Percentiles rank a stretch among this genome's conserved stretches.
Evolutionary conservation across 2,888 invertebrate species (phyloP).

Genomic region (Ophion costatus): DNA sequence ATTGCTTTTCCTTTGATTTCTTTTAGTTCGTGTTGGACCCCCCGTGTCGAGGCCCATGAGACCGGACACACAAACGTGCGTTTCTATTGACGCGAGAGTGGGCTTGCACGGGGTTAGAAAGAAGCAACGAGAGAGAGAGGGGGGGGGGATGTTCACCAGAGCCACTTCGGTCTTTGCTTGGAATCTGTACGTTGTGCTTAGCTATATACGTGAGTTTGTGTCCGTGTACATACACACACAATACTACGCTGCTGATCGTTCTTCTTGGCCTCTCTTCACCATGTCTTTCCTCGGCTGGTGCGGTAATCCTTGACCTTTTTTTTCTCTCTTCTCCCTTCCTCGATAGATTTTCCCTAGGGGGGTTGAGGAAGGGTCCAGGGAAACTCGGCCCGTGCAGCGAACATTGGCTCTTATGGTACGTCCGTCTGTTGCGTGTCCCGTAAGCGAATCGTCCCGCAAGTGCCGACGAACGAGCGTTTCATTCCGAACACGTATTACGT

Average conservation of each 20-base stretch:
- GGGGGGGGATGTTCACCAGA: constrained; percentile 22
- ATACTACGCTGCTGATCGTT: constrained; percentile 42
- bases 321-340: constrained; percentile 48
- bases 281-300: constrained; percentile 67
- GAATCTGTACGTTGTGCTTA: constrained; percentile 71
- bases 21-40: constrained; percentile 68
- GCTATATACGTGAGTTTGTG: not conserved
- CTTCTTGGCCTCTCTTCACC: constrained; percentile 40
- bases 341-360: constrained; percentile 62
- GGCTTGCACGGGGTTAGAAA: constrained; percentile 2
- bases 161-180: constrained; percentile 66
- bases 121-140: not conserved
- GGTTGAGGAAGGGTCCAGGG: constrained; percentile 60
- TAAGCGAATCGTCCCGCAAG: constrained; percentile 24
- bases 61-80: constrained; percentile 72
- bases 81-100: constrained; percentile 75
- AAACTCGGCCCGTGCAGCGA: constrained; percentile 31
- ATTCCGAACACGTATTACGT: constrained; percentile 71
- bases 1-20: constrained; percentile 70
- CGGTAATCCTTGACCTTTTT: constrained; percentile 76
- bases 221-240: constrained; percentile 16
- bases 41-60: constrained; percentile 71
- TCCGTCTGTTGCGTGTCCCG: constrained; percentile 30
- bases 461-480: constrained; percentile 34
- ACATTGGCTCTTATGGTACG: constrained; percentile 2